Evolutionary conservation across 2,113 vertebrate species (phyloP).

Genomic region (Sapajus apella): DNA sequence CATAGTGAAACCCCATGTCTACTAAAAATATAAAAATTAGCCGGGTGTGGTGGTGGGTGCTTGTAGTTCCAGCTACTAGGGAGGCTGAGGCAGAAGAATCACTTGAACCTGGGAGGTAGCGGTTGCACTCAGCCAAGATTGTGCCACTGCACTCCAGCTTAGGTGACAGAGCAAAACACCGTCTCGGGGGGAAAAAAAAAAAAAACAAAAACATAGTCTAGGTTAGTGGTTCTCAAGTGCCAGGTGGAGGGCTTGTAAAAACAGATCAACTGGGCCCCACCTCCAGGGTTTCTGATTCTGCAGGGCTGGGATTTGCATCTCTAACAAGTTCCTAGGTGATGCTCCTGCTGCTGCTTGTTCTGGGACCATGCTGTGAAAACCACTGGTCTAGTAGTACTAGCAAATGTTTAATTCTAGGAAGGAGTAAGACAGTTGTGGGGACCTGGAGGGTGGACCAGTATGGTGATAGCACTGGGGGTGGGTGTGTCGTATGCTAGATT

Average conservation of each 20-base stretch:
- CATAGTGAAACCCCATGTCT: no score
- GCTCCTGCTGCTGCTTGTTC: neutral
- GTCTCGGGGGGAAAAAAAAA: no score
- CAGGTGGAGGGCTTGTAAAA: neutral
- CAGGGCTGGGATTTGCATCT: neutral
- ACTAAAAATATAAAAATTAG: no score
- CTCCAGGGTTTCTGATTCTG: neutral
- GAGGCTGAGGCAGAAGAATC: no score
- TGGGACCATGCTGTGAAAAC: neutral
- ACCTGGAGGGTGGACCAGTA: neutral
- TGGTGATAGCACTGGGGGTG: no score
- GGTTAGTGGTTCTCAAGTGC: neutral
- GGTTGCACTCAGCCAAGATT: no score
- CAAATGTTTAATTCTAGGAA: neutral
- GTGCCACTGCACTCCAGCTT: no score
- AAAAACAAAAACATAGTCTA: neutral
- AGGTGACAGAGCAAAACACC: no score
- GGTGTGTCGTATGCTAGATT: neutral
- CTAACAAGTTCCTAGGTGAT: neutral
- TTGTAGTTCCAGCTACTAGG: no score
- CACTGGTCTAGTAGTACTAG: neutral
- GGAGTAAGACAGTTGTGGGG: neutral
- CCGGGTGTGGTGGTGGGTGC: no score
- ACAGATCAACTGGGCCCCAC: neutral
- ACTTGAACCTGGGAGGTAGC: no score